Conservation (phyloP, 2,113 vertebrate species). For the Elgaria multicarinata region DNA sequence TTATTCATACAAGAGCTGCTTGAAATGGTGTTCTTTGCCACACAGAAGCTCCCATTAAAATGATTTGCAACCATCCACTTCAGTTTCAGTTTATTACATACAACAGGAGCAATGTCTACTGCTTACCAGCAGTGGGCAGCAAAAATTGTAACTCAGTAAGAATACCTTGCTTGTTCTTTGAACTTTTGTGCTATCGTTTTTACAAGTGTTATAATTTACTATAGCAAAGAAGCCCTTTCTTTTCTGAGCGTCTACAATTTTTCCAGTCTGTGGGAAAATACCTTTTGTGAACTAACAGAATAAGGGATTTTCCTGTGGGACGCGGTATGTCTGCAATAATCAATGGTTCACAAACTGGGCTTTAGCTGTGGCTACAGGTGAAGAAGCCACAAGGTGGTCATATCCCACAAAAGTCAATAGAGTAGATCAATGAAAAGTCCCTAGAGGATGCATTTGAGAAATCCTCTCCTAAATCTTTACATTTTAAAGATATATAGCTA, state of each 20-base stretch:
- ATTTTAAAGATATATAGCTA: not conserved
- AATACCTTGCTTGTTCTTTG: not conserved
- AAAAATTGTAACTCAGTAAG: conserved; percentile 16
- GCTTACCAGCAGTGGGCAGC: conserved; percentile 72
- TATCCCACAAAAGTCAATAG: not conserved
- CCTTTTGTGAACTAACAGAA: not conserved
- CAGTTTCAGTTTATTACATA: not conserved
- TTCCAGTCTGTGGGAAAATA: not conserved
- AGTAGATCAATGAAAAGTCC: not conserved
- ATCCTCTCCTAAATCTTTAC: not conserved
- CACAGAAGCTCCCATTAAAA: fast-evolving
- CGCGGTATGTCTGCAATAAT: too few species aligned
- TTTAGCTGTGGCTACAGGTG: not conserved
- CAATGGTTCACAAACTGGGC: not conserved
- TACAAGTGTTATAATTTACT: fast-evolving
- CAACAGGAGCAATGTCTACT: not conserved
- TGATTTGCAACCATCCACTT: fast-evolving
- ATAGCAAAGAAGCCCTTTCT: not conserved
- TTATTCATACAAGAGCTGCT: not conserved
- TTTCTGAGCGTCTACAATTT: not conserved
- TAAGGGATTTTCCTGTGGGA: not conserved
- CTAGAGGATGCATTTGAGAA: not conserved
- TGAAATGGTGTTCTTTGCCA: not conserved
- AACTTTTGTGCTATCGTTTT: fast-evolving
- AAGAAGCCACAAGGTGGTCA: not conserved